Conservation (phyloP, 2,113 vertebrate genomes). For the Scortum barcoo region DNA sequence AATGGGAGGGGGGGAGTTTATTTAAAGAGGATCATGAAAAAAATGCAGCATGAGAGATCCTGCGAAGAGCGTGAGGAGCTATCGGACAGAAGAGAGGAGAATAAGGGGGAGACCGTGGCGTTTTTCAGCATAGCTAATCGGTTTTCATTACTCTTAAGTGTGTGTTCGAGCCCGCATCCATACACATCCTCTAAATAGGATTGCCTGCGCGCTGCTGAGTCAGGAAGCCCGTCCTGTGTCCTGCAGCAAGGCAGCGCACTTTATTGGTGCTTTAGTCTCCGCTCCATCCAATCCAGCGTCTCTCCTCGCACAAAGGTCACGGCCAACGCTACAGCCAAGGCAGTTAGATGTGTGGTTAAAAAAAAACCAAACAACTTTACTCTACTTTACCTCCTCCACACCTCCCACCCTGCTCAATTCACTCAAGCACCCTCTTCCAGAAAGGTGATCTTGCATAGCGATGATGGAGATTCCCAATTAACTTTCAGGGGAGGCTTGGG, state of each 20-base stretch:
- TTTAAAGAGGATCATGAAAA: background rate
- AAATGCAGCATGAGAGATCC: background rate
- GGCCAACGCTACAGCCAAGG: background rate
- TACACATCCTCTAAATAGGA: constrained; percentile 56
- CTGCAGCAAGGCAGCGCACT: constrained; percentile 36
- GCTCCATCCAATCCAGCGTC: background rate
- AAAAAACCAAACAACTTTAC: background rate
- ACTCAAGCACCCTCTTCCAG: constrained; percentile 34
- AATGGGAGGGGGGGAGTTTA: background rate
- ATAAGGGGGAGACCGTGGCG: background rate
- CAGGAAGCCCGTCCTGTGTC: constrained; percentile 28
- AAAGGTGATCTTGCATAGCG: constrained; percentile 49
- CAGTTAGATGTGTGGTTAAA: background rate
- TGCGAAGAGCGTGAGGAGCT: background rate
- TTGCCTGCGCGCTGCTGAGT: constrained; percentile 55
- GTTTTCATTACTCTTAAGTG: constrained; percentile 61
- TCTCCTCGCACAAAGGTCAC: constrained; percentile 28
- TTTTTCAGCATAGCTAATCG: constrained; percentile 42
- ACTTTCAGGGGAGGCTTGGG: constrained; percentile 52
- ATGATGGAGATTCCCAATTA: constrained; percentile 77
- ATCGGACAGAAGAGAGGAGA: constrained; percentile 8
- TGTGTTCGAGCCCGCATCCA: constrained; percentile 39
- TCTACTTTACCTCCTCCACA: no score
- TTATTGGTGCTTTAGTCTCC: constrained; percentile 14
- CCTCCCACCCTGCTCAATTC: constrained; percentile 14